Evolutionary conservation across 1,140 invertebrate species (phyloP).

Genomic region (Globodera ellingtonae): DNA sequence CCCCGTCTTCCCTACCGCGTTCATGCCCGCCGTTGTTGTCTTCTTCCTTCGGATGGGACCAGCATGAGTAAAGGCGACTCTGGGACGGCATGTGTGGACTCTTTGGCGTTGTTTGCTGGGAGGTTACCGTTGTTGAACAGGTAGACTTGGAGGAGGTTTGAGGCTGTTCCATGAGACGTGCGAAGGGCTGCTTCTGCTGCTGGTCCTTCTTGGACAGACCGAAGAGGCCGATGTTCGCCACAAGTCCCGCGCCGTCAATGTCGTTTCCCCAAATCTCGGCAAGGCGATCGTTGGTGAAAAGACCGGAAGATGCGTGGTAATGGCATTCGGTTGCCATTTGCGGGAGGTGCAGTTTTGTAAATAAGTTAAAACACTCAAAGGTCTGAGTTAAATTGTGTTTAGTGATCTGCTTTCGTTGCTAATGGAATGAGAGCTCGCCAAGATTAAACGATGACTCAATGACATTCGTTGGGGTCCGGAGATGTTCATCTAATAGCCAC

Average conservation of each 20-base stretch:
- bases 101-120: background rate
- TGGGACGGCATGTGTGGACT: slow-evolving; percentile 6
- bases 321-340: slow-evolving; percentile 16
- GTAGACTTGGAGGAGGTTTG: background rate
- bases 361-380: too few relatives aligned
- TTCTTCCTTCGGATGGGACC: slow-evolving; percentile 13
- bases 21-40: slow-evolving; percentile 13
- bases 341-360: background rate
- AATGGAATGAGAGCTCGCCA: too few relatives aligned
- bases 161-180: background rate
- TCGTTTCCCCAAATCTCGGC: slow-evolving; percentile 16
- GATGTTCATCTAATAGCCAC: too few relatives aligned
- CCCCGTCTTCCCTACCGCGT: background rate
- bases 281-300: slow-evolving; percentile 22
- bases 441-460: too few relatives aligned
- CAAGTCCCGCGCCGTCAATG: background rate
- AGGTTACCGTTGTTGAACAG: background rate
- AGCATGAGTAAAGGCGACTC: slow-evolving; percentile 25
- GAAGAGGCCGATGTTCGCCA: background rate
- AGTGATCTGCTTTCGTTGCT: too few relatives aligned
- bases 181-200: background rate
- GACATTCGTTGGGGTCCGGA: too few relatives aligned
- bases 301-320: background rate
- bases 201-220: background rate
- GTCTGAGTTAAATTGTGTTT: too few relatives aligned